Conservation (phyloP, 2,113 vertebrate species). For the Ascaphus truei region DNA sequence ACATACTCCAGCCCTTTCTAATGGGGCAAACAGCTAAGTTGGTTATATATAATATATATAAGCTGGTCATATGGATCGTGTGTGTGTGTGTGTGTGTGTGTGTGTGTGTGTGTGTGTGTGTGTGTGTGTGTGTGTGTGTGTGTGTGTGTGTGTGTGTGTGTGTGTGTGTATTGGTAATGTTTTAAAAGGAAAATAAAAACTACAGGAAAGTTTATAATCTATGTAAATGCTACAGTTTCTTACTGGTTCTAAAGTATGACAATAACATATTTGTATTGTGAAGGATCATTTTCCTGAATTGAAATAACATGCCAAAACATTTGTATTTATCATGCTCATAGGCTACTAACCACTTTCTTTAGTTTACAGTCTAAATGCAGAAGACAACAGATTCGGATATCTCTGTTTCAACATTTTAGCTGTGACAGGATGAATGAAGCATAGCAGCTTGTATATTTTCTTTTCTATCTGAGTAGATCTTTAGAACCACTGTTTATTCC, state of each 20-base stretch:
- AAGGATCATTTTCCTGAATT: neutral
- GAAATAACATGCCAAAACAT: neutral
- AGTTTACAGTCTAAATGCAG: neutral
- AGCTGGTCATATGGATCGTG: too few species aligned
- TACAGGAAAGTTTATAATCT: neutral
- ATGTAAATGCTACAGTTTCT: neutral
- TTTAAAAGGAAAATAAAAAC: too few species aligned
- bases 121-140: too few species aligned
- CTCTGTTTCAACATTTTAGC: conserved; percentile 28
- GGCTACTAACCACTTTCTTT: neutral
- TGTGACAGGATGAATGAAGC: neutral
- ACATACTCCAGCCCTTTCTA: too few species aligned
- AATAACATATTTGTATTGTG: neutral
- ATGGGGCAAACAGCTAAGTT: too few species aligned
- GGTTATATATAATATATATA: too few species aligned
- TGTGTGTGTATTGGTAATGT: too few species aligned
- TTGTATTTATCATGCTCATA: too few species aligned
- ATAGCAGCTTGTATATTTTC: conserved; percentile 14
- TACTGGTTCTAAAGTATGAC: neutral
- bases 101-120: too few species aligned
- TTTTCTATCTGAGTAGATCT: conserved; percentile 29
- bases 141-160: too few species aligned
- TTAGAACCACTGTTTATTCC: conserved; percentile 34
- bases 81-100: too few species aligned
- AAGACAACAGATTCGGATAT: neutral